phyloP scores from a whole-genome alignment of 2,888 invertebrate genomes.

The Nomada ferruginata region DNA sequence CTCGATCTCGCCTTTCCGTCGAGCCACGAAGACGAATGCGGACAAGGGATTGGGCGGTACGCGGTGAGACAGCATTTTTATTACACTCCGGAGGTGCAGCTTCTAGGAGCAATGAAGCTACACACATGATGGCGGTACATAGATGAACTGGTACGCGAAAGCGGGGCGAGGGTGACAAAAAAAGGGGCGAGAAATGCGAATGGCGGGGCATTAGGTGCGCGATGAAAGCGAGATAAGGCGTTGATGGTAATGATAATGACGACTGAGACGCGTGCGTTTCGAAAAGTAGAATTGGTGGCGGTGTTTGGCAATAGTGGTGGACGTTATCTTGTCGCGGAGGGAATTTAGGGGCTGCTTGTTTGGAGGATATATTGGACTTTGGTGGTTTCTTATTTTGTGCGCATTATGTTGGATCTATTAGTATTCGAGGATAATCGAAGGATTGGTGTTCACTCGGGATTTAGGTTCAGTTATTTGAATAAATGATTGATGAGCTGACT shows the following conservation, averaged over 20 bases:
- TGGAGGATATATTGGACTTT: too few species aligned
- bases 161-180: conserved; percentile 1
- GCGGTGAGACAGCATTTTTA: conserved; percentile 41
- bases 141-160: conserved; percentile 10
- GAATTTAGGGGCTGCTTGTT: too few species aligned
- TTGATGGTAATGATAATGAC: conserved; percentile 35
- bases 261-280: conserved; percentile 13
- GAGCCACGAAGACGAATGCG: conserved; percentile 14
- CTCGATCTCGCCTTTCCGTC: background rate
- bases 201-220: conserved; percentile 20
- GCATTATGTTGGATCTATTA: too few species aligned
- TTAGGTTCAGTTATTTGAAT: too few species aligned
- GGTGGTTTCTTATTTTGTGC: too few species aligned
- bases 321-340: background rate
- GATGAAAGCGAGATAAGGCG: conserved; percentile 25
- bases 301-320: background rate
- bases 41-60: background rate
- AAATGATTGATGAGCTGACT: too few species aligned
- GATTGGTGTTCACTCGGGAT: too few species aligned
- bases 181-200: conserved; percentile 15
- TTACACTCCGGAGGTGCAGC: conserved; percentile 26
- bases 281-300: conserved; percentile 9
- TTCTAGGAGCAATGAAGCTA: conserved; percentile 17
- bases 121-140: background rate
- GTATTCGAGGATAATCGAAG: too few species aligned